These are phyloP conservation scores for Brienomyrus longianalis DNA, from an alignment of 2,113 vertebrate genomes.

Conservation along the genomic window DNA sequence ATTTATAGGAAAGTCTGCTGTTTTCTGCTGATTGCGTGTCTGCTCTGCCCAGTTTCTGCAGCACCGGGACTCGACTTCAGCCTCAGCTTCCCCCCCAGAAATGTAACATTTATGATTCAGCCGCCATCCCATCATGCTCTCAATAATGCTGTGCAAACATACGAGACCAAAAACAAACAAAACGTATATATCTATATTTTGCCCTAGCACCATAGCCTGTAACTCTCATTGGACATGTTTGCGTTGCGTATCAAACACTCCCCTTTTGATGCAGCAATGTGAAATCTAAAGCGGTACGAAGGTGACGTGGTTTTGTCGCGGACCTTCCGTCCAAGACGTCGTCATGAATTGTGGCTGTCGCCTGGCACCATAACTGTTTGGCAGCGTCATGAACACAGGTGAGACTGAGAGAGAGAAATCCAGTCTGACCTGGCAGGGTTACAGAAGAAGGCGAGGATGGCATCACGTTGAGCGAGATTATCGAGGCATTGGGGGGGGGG, in stretches of 20 bases:
- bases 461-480: conserved; percentile 19
- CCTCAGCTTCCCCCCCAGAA: conserved; percentile 4
- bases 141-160: neutral
- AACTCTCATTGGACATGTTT: neutral
- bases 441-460: neutral
- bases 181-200: neutral
- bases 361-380: neutral
- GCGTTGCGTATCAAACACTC: neutral
- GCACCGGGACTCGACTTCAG: neutral
- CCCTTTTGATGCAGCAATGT: neutral
- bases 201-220: too few species aligned
- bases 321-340: neutral
- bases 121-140: neutral
- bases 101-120: conserved; percentile 16
- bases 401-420: neutral
- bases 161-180: neutral
- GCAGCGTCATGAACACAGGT: neutral
- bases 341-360: neutral
- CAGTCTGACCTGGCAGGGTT: neutral
- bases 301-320: neutral
- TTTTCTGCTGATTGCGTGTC: conserved; percentile 26
- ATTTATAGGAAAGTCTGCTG: conserved; percentile 31
- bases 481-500: conserved; percentile 8
- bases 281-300: neutral
- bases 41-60: conserved; percentile 16